Conservation (phyloP, 2,888 invertebrate species). For the Xylocampa areola region DNA sequence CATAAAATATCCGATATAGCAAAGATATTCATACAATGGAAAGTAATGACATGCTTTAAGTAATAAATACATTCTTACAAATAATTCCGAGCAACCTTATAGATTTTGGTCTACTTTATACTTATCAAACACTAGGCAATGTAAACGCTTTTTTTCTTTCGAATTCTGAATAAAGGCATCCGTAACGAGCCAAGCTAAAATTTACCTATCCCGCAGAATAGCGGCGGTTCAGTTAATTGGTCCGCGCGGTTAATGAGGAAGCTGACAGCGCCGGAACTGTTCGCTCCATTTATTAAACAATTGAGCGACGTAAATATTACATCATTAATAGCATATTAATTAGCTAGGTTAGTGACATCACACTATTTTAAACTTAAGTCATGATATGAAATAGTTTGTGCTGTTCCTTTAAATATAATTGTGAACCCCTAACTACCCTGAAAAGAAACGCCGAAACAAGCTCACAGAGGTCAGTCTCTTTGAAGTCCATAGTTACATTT, state of each 20-base stretch:
- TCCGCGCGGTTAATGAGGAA: conserved; percentile 85
- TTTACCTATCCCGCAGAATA: conserved; percentile 81
- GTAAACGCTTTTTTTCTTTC: conserved; percentile 16
- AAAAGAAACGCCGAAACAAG: too few species aligned
- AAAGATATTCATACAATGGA: not conserved
- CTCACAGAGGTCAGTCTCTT: too few species aligned
- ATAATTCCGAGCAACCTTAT: too few species aligned
- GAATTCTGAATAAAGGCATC: conserved; percentile 46
- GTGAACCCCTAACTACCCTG: too few species aligned
- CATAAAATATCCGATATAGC: not conserved
- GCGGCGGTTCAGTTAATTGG: conserved; percentile 80
- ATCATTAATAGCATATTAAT: conserved; percentile 67
- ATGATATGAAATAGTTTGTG: too few species aligned
- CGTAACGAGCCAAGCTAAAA: conserved; percentile 56
- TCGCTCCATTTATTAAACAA: conserved; percentile 84
- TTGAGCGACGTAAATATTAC: conserved; percentile 81
- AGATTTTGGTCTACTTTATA: not conserved
- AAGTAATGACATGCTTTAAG: too few species aligned
- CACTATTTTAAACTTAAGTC: conserved; percentile 43
- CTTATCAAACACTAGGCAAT: not conserved
- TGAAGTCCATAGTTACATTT: too few species aligned
- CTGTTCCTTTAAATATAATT: too few species aligned
- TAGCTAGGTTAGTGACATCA: conserved; percentile 43
- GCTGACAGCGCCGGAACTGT: conserved; percentile 87
- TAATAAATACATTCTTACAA: too few species aligned